Base-by-base conservation (phyloP, 2,888 invertebrate genomes). In the Drosophila flavopinicola region DNA sequence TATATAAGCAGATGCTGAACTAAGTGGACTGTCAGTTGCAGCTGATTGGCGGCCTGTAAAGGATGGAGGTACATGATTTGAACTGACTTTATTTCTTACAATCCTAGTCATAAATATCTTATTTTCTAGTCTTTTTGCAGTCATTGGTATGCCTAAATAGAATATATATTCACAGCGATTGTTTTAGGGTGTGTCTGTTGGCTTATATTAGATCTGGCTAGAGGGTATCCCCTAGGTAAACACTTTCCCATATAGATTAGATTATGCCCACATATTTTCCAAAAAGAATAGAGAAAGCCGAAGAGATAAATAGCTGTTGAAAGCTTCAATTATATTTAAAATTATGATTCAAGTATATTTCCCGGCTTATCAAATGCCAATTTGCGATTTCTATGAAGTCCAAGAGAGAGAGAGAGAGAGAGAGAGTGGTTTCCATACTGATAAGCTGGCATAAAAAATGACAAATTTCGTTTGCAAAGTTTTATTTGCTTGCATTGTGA, bases 331-430 rank as follows among this genome's bases (percentile, higher is more conserved):
- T 24, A 27, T 35, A 24, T 45, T 58, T 35, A n/a, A 44, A 58
- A 29, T 7, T 29, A 44, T 57, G 57, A 57, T 27, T 57, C 57
- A 42, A 27, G 7, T 6, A n/a, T 35, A 9, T 29, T 44, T 27
- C 1, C 25, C 7, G 10, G 10, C 57, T 57, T 57, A 42, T 57
- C 58, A 11, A n/a, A n/a, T 35, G 15, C 11, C 33, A 58, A 23
- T 35, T 17, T 6, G 6, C 13, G 20, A 57, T 32, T 15, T 25
- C 32, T 23, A 2, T 56, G 20, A 20, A 23, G n/a, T n/a, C n/a
- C 38, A 11, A 35, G 13, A 11, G 33, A 49, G 27, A 27, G n/a
- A n/a, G n/a, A n/a, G n/a, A n/a, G n/a, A n/a, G n/a, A n/a, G n/a
- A n/a, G n/a, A n/a, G n/a, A n/a, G n/a, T n/a, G n/a, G 25, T 49